Evolutionary conservation across 2,888 invertebrate species (phyloP).

Genomic region (Nomada fabriciana): DNA sequence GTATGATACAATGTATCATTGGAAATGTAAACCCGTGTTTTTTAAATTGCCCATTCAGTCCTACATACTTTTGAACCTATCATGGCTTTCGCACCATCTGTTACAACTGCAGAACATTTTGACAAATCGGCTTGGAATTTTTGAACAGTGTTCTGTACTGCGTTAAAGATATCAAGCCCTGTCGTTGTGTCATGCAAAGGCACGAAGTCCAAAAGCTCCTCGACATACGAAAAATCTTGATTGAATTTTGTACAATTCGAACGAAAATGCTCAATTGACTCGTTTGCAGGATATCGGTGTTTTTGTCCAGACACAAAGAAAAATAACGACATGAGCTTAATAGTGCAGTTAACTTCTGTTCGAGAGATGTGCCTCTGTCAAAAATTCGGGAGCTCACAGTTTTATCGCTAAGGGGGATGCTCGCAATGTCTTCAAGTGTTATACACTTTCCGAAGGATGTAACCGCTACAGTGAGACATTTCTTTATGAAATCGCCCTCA

Average conservation of each 20-base stretch:
- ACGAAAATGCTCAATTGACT: constrained; percentile 1
- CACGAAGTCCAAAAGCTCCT: constrained; percentile 10
- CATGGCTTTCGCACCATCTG: not conserved
- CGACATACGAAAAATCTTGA: constrained; percentile 6
- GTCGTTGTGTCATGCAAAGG: too few relatives aligned
- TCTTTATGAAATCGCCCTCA: not conserved
- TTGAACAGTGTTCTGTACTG: not conserved
- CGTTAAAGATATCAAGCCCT: constrained; percentile 13
- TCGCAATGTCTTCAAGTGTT: constrained; percentile 8
- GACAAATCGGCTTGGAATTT: constrained; percentile 1
- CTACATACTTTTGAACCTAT: not conserved
- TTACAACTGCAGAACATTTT: not conserved
- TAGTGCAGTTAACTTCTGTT: not conserved
- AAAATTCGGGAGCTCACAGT: not conserved
- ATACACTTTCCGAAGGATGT: not conserved
- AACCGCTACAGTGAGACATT: not conserved
- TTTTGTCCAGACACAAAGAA: constrained; percentile 5
- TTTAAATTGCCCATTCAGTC: constrained; percentile 14
- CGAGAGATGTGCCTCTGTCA: not conserved
- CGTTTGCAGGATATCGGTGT: not conserved
- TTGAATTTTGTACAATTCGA: constrained; percentile 7
- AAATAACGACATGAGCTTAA: not conserved
- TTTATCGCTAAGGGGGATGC: not conserved
- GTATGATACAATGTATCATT: constrained; percentile 16
- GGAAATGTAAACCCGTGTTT: not conserved